Conservation (phyloP, 2,888 invertebrate genomes). For the Hemistola chrysoprasaria region DNA sequence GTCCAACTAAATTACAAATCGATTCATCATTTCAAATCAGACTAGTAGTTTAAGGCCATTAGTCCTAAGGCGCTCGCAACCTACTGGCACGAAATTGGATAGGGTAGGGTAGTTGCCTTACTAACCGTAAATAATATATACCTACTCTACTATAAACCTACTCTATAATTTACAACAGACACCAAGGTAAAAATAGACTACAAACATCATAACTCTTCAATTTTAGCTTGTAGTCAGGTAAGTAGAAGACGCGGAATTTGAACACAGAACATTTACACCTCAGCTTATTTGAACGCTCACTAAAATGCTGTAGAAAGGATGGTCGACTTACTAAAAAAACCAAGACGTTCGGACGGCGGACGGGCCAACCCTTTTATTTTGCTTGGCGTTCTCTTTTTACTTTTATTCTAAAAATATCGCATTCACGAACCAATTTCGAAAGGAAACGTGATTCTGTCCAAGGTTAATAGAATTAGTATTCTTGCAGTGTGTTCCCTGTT, state of each 20-base stretch:
- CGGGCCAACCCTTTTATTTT: constrained; percentile 75
- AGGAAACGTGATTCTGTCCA: constrained; percentile 79
- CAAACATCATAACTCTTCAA: too few relatives aligned
- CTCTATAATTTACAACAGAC: too few relatives aligned
- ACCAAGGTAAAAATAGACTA: too few relatives aligned
- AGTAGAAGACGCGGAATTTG: constrained; percentile 39
- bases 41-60: too few relatives aligned
- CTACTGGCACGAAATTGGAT: too few relatives aligned
- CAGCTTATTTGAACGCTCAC: constrained; percentile 41
- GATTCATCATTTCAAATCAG: too few relatives aligned
- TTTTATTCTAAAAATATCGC: constrained; percentile 80
- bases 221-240: too few relatives aligned
- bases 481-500: constrained; percentile 70
- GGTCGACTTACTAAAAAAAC: constrained; percentile 63
- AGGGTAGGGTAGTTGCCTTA: too few relatives aligned
- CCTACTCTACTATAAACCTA: constrained; percentile 17
- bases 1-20: too few relatives aligned
- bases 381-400: constrained; percentile 68
- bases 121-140: too few relatives aligned
- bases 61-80: too few relatives aligned
- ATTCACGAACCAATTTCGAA: constrained; percentile 80
- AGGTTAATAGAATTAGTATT: constrained; percentile 79
- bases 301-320: constrained; percentile 59
- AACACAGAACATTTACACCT: constrained; percentile 32
- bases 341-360: constrained; percentile 52